These are phyloP conservation scores for Enteromius afrohamiltoni DNA, from an alignment of 2,797 vertebrate genomes.

Conservation along the genomic window DNA sequence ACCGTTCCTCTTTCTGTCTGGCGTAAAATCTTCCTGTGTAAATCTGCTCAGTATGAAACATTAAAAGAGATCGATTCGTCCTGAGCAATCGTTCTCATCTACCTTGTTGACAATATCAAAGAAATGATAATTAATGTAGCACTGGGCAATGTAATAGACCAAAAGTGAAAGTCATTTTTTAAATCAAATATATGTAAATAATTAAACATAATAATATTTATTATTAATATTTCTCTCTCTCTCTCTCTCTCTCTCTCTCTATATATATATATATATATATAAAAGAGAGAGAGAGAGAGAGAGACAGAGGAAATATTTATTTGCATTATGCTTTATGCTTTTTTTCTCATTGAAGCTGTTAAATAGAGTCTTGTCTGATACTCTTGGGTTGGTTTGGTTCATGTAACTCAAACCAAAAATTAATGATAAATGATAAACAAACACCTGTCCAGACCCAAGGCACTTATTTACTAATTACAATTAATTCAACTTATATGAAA, in stretches of 20 bases:
- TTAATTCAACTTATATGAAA: too few species aligned
- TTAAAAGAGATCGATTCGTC: not conserved
- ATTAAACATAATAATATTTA: too few species aligned
- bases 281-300: too few species aligned
- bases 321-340: not conserved
- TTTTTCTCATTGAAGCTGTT: not conserved
- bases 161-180: not conserved
- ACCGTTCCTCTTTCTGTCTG: slow-evolving; percentile 58
- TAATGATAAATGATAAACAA: fast-evolving
- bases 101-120: not conserved
- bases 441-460: not conserved
- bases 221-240: too few species aligned
- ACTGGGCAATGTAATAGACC: not conserved
- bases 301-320: not conserved
- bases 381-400: not conserved
- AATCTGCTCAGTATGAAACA: not conserved
- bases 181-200: not conserved
- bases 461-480: not conserved
- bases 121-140: not conserved
- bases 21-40: too few species aligned
- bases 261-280: too few species aligned
- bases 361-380: not conserved
- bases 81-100: not conserved
- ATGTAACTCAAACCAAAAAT: not conserved
- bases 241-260: too few species aligned